Percentiles rank a stretch among this genome's conserved stretches.
These are phyloP conservation scores for Coturnix japonica DNA, from an alignment of 2,113 vertebrate genomes.

Conservation along the genomic window DNA sequence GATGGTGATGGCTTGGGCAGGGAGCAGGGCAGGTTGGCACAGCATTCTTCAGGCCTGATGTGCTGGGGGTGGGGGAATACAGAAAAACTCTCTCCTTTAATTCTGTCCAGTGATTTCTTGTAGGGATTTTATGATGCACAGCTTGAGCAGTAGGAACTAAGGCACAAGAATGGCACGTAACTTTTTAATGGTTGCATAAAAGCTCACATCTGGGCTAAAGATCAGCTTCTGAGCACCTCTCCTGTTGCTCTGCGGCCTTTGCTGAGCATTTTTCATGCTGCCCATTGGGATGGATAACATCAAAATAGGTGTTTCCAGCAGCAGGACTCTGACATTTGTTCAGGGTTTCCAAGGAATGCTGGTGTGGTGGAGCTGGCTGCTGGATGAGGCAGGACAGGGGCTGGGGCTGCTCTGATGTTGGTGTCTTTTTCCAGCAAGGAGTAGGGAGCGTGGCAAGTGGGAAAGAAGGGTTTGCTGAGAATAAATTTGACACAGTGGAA, in stretches of 20 bases:
- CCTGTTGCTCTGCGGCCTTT: rapidly evolving
- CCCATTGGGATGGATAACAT: not conserved
- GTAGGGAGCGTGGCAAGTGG: not conserved
- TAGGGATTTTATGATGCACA: rapidly evolving
- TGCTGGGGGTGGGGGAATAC: not conserved
- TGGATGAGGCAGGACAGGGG: not conserved
- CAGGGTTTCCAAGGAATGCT: not conserved
- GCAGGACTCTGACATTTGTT: not conserved
- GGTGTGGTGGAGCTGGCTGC: not conserved
- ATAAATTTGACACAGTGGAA: not conserved
- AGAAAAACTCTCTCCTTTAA: not conserved
- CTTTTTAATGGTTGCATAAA: not conserved
- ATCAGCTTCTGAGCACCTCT: not conserved
- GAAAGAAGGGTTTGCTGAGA: not conserved
- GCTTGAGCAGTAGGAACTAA: not conserved
- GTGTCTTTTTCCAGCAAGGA: not conserved
- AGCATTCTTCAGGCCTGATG: not conserved
- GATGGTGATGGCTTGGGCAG: not conserved
- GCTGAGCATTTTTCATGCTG: not conserved
- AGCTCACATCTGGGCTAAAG: not conserved
- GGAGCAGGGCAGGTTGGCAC: not conserved
- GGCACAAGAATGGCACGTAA: rapidly evolving
- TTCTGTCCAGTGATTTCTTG: not conserved
- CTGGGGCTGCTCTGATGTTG: not conserved
- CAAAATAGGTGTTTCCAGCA: not conserved